Evolutionary conservation across 2,888 invertebrate genomes (phyloP).

Genomic region (Cephonodes hylas): DNA sequence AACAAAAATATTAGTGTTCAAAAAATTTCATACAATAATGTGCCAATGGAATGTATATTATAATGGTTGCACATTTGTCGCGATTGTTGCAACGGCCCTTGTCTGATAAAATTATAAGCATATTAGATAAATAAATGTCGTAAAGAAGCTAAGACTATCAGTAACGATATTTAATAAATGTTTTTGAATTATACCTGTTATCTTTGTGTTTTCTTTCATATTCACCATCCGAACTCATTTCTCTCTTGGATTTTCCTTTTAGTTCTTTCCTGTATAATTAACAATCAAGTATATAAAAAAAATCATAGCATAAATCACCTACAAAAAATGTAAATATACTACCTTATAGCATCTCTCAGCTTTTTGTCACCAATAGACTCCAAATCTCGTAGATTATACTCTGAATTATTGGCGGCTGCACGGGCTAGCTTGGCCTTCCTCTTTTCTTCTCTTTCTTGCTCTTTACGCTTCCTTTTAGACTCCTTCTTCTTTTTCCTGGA

Average conservation of each 20-base stretch:
- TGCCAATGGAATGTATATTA: no score
- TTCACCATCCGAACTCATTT: conserved; percentile 74
- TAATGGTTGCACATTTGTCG: no score
- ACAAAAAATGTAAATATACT: conserved; percentile 1
- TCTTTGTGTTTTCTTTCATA: conserved; percentile 76
- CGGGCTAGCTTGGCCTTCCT: conserved; percentile 84
- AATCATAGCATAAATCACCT: not conserved
- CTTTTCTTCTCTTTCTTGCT: conserved; percentile 85
- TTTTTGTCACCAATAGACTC: conserved; percentile 84
- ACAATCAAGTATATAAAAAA: not conserved
- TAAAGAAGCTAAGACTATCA: no score
- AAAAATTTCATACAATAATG: no score
- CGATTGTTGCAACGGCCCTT: no score
- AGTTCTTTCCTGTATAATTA: conserved; percentile 63
- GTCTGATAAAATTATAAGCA: no score
- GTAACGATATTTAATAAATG: not conserved
- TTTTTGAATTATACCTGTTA: conserved; percentile 57
- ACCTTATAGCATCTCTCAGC: conserved; percentile 85
- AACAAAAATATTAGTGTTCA: no score
- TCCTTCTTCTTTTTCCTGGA: conserved; percentile 85
- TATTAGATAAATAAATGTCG: no score
- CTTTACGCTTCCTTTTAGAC: conserved; percentile 87
- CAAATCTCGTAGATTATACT: conserved; percentile 84
- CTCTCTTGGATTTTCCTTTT: conserved; percentile 73
- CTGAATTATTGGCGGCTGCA: conserved; percentile 70